Evolutionary conservation across 2,888 invertebrate species (phyloP).

Genomic region (Lacanobia oleracea): DNA sequence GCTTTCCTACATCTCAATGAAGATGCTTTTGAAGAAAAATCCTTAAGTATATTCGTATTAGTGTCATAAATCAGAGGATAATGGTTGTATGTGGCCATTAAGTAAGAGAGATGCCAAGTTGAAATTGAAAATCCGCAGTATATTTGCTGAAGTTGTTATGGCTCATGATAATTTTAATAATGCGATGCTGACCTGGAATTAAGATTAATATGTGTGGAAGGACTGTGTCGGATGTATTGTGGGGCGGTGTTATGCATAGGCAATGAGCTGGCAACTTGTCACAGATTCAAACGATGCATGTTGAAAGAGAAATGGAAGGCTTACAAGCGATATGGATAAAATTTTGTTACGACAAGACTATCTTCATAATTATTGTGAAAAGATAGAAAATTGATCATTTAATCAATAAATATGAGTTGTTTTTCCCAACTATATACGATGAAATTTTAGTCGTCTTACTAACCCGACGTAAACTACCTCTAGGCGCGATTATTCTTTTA

Average conservation of each 20-base stretch:
- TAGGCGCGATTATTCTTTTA: no score
- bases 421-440: no score
- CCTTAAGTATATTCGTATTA: slow-evolving; percentile 65
- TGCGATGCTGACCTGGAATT: slow-evolving; percentile 45
- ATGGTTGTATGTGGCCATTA: slow-evolving; percentile 65
- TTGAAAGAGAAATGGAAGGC: neutral
- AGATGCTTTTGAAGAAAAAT: slow-evolving; percentile 52
- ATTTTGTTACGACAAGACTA: neutral
- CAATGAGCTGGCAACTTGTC: slow-evolving; percentile 50
- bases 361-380: neutral
- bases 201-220: slow-evolving; percentile 51
- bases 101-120: slow-evolving; percentile 66
- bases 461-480: no score
- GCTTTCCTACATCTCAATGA: slow-evolving; percentile 38
- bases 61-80: slow-evolving; percentile 64
- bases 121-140: slow-evolving; percentile 65
- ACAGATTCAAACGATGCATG: slow-evolving; percentile 20
- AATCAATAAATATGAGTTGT: neutral
- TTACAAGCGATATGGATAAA: neutral
- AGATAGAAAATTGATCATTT: neutral
- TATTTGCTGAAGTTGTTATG: slow-evolving; percentile 59
- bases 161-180: slow-evolving; percentile 60
- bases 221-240: slow-evolving; percentile 29
- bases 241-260: slow-evolving; percentile 39
- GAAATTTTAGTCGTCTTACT: no score